These are phyloP conservation scores for Bombus breviceps DNA, from an alignment of 1,140 invertebrate species.

Conservation along the genomic window DNA sequence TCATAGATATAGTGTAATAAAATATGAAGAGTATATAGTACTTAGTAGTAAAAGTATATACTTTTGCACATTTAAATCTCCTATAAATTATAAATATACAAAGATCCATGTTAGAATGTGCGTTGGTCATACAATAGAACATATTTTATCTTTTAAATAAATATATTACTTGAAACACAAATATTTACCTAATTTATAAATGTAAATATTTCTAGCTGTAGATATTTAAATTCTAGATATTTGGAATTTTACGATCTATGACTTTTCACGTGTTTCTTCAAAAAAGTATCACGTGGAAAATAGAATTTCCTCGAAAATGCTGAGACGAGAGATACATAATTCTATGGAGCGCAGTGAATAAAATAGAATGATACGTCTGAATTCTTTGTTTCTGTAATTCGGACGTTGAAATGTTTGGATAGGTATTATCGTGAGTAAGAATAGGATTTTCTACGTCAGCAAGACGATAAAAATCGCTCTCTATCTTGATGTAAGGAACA, in stretches of 20 bases:
- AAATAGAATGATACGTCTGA: neutral
- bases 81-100: no score
- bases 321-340: neutral
- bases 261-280: neutral
- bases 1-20: no score
- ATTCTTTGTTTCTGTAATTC: neutral
- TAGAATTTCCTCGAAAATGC: neutral
- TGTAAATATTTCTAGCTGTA: neutral
- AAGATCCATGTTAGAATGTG: no score
- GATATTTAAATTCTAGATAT: neutral
- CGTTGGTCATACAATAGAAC: no score
- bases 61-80: no score
- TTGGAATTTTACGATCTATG: neutral
- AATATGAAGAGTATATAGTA: no score
- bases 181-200: no score
- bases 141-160: no score
- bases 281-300: neutral
- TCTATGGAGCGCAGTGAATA: neutral
- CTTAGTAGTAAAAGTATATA: no score
- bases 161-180: no score
- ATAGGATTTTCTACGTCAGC: neutral
- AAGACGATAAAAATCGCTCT: neutral
- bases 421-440: neutral
- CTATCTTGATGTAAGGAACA: neutral
- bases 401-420: neutral